Base-by-base conservation (phyloP, 2,797 vertebrate genomes). In the Enteromius anoplus region DNA sequence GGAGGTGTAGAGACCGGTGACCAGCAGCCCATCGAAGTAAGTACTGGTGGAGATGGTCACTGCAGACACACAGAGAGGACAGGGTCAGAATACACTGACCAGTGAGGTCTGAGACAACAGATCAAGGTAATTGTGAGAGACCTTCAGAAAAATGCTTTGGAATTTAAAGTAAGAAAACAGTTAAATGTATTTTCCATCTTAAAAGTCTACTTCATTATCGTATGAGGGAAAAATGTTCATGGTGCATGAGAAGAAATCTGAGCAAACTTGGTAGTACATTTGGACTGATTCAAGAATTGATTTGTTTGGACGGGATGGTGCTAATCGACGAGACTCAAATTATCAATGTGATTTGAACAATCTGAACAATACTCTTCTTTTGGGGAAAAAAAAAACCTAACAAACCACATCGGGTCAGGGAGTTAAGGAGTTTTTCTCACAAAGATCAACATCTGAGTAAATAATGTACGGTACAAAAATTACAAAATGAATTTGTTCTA, bases 1-100 rank as follows among this genome's bases (percentile, higher is more conserved):
- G 77, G 98, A 98, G 9, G 98, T 99, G 91, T 99, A 99, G 47
- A 99, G 96, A 72, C 98, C 98, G 3, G 98, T 99, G 81, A 99
- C 96, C 90, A 99, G 91, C 75, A 99, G 93, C 73, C 98, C 98
- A 66, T 99, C 97, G 88, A 99, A 99, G 86, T 96, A 96, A 23
- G 97, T 97, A 85, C 97, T 99, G 75, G 98, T 99, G 0, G 97
- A 98, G 93, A 99, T 95, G 72, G 96, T 97, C 89, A 99, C 98
- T 99, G 92, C 5, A 76, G 5, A 81, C 29, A 85, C 17, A 73
- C 3, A 53, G 92, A 93, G 86, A 86, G 83, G 51, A 60, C 65
- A 84, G 6, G 10, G 40, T 71, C 21, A 58, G 51, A 60, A 75
- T 21, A n/a, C 26, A 23, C 47, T 37, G 17, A 55, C 26, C 29